Percentiles rank a stretch among this genome's conserved stretches.
These are phyloP conservation scores for Heliothis peltigera DNA, from an alignment of 2,888 invertebrate species.

Conservation along the genomic window DNA sequence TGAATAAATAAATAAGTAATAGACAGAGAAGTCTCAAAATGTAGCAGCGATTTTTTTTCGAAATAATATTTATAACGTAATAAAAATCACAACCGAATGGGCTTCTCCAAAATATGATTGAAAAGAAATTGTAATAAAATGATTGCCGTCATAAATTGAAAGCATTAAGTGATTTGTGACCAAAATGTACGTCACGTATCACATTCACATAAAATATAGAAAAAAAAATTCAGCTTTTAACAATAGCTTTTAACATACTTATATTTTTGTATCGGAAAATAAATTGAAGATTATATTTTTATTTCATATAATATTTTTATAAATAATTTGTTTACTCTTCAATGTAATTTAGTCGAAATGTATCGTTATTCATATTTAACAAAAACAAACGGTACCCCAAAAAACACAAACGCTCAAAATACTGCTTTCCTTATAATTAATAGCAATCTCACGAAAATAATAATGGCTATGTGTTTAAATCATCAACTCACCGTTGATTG, in stretches of 20 bases:
- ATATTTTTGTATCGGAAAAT: not conserved
- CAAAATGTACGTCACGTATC: not conserved
- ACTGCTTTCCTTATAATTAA: constrained; percentile 33
- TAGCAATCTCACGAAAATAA: constrained; percentile 57
- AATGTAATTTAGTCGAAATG: too few relatives aligned
- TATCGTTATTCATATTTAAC: not conserved
- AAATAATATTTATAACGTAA: not conserved
- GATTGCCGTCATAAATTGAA: not conserved
- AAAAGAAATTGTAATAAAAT: not conserved
- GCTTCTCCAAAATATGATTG: not conserved
- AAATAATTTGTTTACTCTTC: too few relatives aligned
- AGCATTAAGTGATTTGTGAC: constrained; percentile 1
- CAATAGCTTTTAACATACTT: too few relatives aligned
- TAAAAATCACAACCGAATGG: not conserved
- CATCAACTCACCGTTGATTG: constrained; percentile 46
- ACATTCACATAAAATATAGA: not conserved
- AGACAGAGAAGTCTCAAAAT: too few relatives aligned
- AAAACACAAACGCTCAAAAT: constrained; percentile 23
- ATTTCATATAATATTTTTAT: too few relatives aligned
- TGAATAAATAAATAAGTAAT: too few relatives aligned
- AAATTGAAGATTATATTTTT: not conserved
- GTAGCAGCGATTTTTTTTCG: not conserved
- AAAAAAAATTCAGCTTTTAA: not conserved
- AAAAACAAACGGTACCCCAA: constrained; percentile 15
- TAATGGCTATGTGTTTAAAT: constrained; percentile 57